These are phyloP conservation scores for Alaudala cheleensis DNA, from an alignment of 2,113 vertebrate genomes.

Conservation along the genomic window DNA sequence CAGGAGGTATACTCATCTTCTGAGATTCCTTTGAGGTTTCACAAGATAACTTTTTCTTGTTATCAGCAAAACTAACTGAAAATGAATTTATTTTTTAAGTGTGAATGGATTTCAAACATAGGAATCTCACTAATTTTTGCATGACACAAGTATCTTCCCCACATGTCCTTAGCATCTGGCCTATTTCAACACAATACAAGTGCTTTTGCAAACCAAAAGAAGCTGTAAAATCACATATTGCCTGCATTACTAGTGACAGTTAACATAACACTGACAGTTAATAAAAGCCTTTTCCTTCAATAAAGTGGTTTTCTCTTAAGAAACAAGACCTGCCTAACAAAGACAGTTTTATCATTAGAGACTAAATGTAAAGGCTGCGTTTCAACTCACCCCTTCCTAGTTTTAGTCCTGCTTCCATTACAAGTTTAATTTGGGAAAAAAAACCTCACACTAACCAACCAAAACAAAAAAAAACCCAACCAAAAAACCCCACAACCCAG, in stretches of 20 bases:
- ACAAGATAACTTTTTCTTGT: neutral
- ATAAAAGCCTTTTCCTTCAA: neutral
- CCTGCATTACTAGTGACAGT: neutral
- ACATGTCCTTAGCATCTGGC: accelerated
- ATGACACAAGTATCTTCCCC: neutral
- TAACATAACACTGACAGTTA: neutral
- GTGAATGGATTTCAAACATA: neutral
- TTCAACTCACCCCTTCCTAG: neutral
- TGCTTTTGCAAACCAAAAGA: neutral
- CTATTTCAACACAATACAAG: neutral
- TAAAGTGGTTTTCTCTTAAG: neutral
- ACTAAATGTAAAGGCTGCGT: neutral
- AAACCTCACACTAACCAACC: neutral
- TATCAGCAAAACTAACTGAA: neutral
- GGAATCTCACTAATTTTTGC: neutral
- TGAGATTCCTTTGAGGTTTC: neutral
- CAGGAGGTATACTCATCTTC: neutral
- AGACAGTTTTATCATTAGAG: neutral
- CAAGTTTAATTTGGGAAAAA: neutral
- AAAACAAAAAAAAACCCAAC: neutral
- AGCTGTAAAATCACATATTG: neutral
- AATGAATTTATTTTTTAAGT: neutral
- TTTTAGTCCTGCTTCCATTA: neutral
- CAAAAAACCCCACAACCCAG: neutral
- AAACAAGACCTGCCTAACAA: neutral